Base-by-base conservation (phyloP, 2,888 invertebrate genomes). In the Rutpela maculata region DNA sequence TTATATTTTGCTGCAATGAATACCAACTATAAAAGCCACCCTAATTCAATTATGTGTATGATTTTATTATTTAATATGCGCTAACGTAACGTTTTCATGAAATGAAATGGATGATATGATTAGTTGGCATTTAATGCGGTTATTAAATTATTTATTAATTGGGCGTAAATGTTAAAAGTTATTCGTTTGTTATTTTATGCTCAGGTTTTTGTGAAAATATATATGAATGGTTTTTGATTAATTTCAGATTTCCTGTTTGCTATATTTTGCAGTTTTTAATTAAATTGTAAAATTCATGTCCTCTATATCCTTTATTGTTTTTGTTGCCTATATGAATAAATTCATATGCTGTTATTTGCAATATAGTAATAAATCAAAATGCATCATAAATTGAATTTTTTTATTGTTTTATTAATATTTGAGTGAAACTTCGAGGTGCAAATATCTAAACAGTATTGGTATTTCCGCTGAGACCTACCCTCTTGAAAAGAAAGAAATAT, bases 41-140 rank as follows among this genome's bases (percentile, higher is more conserved):
- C 81, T 86, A 85, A 87, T 87, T 86, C 83, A 86, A 87, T 87
- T 86, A 87, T 81, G 76, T 82, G 82, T 83, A 81, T 84, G 83
- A 86, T 86, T 87, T 86, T 86, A 83, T 86, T 83, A 84, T 84
- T 85, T 83, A 84, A 85, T 83, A 83, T 83, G 79, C 80, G 80
- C 81, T 78, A 77, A 75, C 77, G 75, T 79, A 74, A 71, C 75
- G 77, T 82, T 80, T 76, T 65, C 60, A 66, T 43, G 72, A 78
- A 77, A 76, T 72, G 75, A 75, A 76, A 76, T 73, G 78, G 74
- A 78, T 78, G 73, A 79, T 78, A 73, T 73, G 76, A 75, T 78
- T 80, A 74, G 71, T 67, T 78, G 71, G 70, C 75, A 59, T 78
- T 78, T 78, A 78, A 78, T 63, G 74, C 75, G 79, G 73, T 79